Conservation (phyloP, 2,888 invertebrate species). For the Odontomyia ornata region DNA sequence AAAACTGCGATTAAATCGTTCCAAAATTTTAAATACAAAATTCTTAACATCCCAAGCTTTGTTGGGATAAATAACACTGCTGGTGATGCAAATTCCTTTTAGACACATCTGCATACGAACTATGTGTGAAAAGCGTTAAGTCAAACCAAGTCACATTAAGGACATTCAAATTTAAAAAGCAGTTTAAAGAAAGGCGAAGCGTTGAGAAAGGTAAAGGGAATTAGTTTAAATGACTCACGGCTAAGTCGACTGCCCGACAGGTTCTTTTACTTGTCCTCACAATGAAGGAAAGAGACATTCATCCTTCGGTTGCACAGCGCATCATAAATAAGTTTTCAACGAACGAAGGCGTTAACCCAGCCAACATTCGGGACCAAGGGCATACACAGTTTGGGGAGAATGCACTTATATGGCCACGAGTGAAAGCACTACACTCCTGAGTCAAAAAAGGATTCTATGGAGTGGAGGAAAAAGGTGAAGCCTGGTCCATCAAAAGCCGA, state of each 20-base stretch:
- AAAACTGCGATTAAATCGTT: too few relatives aligned
- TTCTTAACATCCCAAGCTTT: too few relatives aligned
- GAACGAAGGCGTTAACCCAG: background rate
- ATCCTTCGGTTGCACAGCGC: background rate
- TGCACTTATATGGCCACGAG: conserved; percentile 2
- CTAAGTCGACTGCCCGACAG: background rate
- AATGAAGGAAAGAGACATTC: background rate
- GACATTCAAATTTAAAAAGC: background rate
- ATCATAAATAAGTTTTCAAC: background rate
- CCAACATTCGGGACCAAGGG: background rate
- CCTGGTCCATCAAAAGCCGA: background rate
- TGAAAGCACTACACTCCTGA: background rate
- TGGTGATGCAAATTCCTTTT: too few relatives aligned
- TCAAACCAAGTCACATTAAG: too few relatives aligned
- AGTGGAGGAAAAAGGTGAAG: background rate
- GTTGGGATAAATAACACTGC: too few relatives aligned
- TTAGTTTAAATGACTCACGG: background rate
- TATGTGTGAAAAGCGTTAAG: too few relatives aligned
- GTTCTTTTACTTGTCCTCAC: background rate
- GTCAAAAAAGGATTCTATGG: background rate
- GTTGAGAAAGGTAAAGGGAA: background rate
- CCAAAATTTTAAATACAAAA: too few relatives aligned
- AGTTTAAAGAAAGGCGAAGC: background rate
- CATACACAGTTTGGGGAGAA: background rate
- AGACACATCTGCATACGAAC: too few relatives aligned